Evolutionary conservation across 2,113 vertebrate species (phyloP), one percentile per base, ranked within the genome.

Genomic region (Brachypodius melanocephalos): DNA sequence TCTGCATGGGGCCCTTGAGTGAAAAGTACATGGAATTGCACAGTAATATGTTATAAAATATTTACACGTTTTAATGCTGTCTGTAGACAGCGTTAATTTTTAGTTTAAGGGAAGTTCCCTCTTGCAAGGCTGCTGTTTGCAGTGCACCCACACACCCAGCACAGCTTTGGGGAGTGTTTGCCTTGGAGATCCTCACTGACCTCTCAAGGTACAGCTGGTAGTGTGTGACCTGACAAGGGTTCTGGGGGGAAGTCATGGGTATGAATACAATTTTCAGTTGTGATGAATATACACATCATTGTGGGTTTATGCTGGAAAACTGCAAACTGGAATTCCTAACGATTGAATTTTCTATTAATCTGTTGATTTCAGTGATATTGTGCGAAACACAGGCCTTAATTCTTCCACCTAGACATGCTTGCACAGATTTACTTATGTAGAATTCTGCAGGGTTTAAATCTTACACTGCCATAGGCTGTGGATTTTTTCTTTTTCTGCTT

Each of bases 231-330:
- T 28, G 14, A 43, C 43, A 45, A 73, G 43, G 11, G 19, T 46
- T 92, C 63, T 62, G 38, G 36, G 48, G 9, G 85, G 36, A 32
- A 38, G 36, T 5, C 26, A 8, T 42, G 31, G 62, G n/a, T 58
- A 32, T 9, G 17, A 72, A 52, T n/a, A 14, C 0, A 0, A 58
- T 85, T 75, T 85, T 48, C 51, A 76, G 0, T 73, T 6, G 2
- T 42, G 46, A 54, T 55, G 51, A 83, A 31, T 51, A 4, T 62
- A 29, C 1, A 2, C 3, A 16, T 58, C 1, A 1, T 40, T 83
- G 22, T 74, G 51, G 15, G 10, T 81, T 90, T 84, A 24, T 48
- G 29, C 18, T 75, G 52, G 71, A 69, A 83, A 85, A 48, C 43
- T 65, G 20, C 36, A 85, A 65, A 55, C 59, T 85, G 59, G 21